Base-by-base conservation (phyloP, 2,888 invertebrate genomes). In the Miltochrista miniata region DNA sequence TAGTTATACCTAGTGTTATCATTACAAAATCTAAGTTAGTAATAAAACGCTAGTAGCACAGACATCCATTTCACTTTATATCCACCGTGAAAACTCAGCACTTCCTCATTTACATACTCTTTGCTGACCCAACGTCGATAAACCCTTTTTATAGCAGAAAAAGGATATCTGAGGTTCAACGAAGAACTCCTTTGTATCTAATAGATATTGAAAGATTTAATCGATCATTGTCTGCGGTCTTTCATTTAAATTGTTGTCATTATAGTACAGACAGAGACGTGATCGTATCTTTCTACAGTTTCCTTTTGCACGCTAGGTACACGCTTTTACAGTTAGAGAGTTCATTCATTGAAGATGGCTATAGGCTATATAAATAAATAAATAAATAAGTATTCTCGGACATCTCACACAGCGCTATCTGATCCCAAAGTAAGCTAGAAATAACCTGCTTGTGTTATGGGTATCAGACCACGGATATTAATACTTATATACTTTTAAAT, bases 101-200 rank as follows among this genome's bases (percentile, higher is more conserved):
- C 74, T 75, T 72, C 72, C 80, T 83, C 81, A 88, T 90, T 89
- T 88, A 81, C 87, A 88, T 89, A 88, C 84, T 87, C 83, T 87
- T 86, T 85, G 85, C 88, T 87, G 87, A 87, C 87, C 88, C 85
- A 80, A 82, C 83, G 77, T 66, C 83, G 80, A 86, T 87, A 87
- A 87, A 87, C 79, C 84, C 81, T 83, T 88, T 86, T 89, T 83
- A 86, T 83, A 74, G 79, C 69, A 76, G 74, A 79, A 79, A 81
- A 84, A 79, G 78, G 84, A 82, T 85, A 85, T 83, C 76, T 77
- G 74, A 78, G 81, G 79, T 80, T 79, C 78, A 64, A 80, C 76
- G 76, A 77, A 79, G 77, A 76, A 76, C 77, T 75, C 71, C 68
- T 72, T 75, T 71, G 74, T 74, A 76, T 79, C 77, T 77, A 77